These are phyloP conservation scores for Onchidella celtica DNA, from an alignment of 2,888 invertebrate species.

Conservation along the genomic window DNA sequence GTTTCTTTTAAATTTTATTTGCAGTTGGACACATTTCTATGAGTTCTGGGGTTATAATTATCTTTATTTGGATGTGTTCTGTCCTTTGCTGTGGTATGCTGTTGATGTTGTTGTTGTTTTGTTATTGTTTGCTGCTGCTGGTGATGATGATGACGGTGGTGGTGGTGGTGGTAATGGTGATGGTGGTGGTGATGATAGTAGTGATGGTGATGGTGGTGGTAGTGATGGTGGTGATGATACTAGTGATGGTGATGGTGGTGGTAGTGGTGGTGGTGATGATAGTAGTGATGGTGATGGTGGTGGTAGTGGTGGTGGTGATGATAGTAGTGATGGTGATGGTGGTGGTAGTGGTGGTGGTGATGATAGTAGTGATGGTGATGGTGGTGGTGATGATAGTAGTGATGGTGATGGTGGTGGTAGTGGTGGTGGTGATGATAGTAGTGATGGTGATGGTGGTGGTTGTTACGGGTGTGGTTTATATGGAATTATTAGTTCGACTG, in stretches of 20 bases:
- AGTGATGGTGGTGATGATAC: constrained; percentile 26
- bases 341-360: not conserved
- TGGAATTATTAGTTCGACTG: too few relatives aligned
- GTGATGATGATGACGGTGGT: not conserved
- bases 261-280: not conserved
- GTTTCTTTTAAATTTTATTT: too few relatives aligned
- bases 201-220: constrained; percentile 27
- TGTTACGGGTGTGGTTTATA: not conserved
- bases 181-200: constrained; percentile 14
- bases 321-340: not conserved
- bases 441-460: not conserved
- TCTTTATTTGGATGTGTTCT: too few relatives aligned
- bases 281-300: not conserved
- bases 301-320: not conserved
- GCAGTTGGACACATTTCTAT: too few relatives aligned
- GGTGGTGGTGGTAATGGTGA: not conserved
- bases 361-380: not conserved
- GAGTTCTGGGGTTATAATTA: too few relatives aligned
- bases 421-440: constrained; percentile 22
- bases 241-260: constrained; percentile 20
- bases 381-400: constrained; percentile 1
- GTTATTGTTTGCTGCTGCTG: too few relatives aligned
- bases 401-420: constrained; percentile 28
- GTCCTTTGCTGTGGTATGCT: too few relatives aligned
- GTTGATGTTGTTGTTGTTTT: too few relatives aligned